Conservation (phyloP, 2,113 vertebrate genomes). For the Cyprinodon tularosa region DNA sequence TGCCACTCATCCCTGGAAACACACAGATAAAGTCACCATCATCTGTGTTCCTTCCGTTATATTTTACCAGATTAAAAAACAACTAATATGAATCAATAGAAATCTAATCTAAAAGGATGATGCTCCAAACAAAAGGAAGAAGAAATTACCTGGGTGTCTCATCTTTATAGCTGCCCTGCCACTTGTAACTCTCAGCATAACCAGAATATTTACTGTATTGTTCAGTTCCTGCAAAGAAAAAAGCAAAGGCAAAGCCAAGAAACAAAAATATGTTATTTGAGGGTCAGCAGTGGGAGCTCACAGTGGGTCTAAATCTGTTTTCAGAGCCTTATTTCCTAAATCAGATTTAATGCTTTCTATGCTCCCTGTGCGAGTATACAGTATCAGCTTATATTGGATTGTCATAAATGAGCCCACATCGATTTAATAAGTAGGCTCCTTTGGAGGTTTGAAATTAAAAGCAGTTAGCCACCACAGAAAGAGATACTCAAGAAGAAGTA, state of each 20-base stretch:
- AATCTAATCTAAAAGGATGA: neutral
- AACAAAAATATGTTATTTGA: slow-evolving; percentile 19
- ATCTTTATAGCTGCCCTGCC: slow-evolving; percentile 63
- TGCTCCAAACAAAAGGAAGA: neutral
- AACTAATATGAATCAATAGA: neutral
- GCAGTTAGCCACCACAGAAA: slow-evolving; percentile 48
- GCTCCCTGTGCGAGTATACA: slow-evolving; percentile 52
- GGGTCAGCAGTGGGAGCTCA: slow-evolving; percentile 46
- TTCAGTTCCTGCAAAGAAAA: slow-evolving; percentile 84
- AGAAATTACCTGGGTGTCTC: slow-evolving; percentile 68
- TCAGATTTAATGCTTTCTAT: slow-evolving; percentile 59
- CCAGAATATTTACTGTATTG: slow-evolving; percentile 96
- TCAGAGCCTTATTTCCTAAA: slow-evolving; percentile 57
- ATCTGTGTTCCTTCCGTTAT: neutral
- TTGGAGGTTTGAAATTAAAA: slow-evolving; percentile 70
- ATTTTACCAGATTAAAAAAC: neutral
- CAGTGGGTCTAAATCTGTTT: slow-evolving; percentile 37
- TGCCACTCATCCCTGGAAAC: slow-evolving; percentile 90
- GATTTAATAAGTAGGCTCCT: slow-evolving; percentile 70
- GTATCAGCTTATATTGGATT: slow-evolving; percentile 67
- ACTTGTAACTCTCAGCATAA: slow-evolving; percentile 92
- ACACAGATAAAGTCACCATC: neutral
- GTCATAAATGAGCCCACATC: slow-evolving; percentile 61
- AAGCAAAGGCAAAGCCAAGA: neutral
- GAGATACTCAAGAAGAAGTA: slow-evolving; percentile 42